Base-by-base conservation (phyloP, 1,140 invertebrate species). In the Oncopeltus fasciatus region DNA sequence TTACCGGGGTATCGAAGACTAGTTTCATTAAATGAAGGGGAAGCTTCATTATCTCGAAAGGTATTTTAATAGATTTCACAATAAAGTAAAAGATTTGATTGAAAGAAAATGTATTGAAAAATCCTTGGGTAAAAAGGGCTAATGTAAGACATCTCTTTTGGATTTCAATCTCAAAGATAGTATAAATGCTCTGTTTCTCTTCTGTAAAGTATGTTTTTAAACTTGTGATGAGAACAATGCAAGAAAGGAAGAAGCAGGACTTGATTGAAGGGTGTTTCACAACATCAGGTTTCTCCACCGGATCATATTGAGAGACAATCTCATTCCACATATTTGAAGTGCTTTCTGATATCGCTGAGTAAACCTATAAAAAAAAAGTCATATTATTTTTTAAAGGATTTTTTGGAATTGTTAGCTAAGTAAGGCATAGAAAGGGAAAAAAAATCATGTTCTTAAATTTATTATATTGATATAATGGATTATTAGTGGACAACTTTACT, bases 241-340 rank as follows among this genome's bases (percentile, higher is more conserved):
- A n/a, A 14, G 43, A 16, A 9, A 27, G 44, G n/a, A 49, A 47
- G 16, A 47, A 49, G 2, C 16, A n/a, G 4, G 59, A 46, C 28
- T 18, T 29, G 14, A 38, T 16, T 1, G 81, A 80, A 2, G 76
- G 72, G 11, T 76, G 79, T 68, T 85, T 84, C 0, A 82, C 68
- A 1, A 84, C 74, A 62, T 82, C 76, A 0, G 83, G 81, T 47
- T 82, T 81, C 67, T 88, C 85, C 2, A 83, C 72, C 0, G 87
- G 86, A 72, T 90, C 87, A 66, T 87, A 86, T 66, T 83, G 81
- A 47, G 78, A 83, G 12, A 88, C 80, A 63, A 89, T 85, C 67
- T 88, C 84, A 67, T 88, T 88, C 87, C 86, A 90, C 31, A 78
- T 74, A 60, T 88, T 88, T 18, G 83, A 81, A 21, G 86, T 74